Evolutionary conservation across 2,888 invertebrate species (phyloP).

Genomic region (Sicus ferrugineus): DNA sequence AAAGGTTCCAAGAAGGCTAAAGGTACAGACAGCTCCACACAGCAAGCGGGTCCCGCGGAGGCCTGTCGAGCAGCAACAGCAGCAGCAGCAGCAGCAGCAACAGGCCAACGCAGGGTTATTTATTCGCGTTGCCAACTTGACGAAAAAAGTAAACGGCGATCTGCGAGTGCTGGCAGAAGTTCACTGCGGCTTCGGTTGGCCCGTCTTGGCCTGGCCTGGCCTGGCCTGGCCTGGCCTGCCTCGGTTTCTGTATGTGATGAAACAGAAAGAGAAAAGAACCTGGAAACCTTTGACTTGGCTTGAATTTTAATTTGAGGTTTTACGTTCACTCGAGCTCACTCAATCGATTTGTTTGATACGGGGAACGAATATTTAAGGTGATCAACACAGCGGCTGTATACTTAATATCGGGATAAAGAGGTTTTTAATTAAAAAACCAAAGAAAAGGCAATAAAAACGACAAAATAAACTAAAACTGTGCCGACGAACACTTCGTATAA

Average conservation of each 20-base stretch:
- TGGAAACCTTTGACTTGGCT: constrained; percentile 50
- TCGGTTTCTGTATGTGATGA: neutral
- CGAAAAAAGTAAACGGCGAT: constrained; percentile 14
- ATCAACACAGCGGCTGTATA: neutral
- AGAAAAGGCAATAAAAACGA: neutral
- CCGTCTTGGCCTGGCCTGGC: neutral
- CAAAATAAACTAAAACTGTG: no score
- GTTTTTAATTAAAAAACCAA: neutral
- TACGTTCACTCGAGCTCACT: constrained; percentile 38
- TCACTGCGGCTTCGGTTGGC: neutral
- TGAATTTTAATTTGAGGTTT: constrained; percentile 55
- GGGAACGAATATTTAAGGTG: neutral
- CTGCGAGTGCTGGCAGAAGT: neutral
- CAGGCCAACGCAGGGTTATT: constrained; percentile 27
- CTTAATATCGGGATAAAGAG: neutral
- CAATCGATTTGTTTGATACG: constrained; percentile 22
- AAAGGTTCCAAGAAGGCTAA: constrained; percentile 52
- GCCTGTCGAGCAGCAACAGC: constrained; percentile 15
- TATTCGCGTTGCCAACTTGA: constrained; percentile 29
- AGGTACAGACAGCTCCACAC: constrained; percentile 36
- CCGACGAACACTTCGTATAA: no score
- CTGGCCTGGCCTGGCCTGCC: neutral
- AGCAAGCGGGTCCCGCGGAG: constrained; percentile 21
- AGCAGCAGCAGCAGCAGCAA: neutral
- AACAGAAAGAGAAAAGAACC: neutral